These are phyloP conservation scores for Nomada fucata DNA, from an alignment of 2,888 invertebrate genomes.

Conservation along the genomic window DNA sequence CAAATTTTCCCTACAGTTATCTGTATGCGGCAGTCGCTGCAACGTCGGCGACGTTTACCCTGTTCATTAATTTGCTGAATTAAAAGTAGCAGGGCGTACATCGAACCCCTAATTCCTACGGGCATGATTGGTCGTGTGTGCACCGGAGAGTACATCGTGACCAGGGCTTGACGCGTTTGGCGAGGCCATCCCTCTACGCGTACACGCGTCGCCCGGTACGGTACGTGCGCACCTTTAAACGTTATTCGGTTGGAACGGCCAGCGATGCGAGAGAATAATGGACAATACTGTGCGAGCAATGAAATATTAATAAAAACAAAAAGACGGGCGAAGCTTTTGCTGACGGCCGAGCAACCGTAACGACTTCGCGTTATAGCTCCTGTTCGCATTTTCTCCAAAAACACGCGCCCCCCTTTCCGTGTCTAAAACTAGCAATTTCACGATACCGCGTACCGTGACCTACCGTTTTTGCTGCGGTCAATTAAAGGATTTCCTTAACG, in stretches of 20 bases:
- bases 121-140: slow-evolving; percentile 59
- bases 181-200: background rate
- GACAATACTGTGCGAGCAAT: slow-evolving; percentile 73
- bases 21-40: slow-evolving; percentile 55
- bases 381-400: slow-evolving; percentile 4
- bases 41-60: slow-evolving; percentile 49
- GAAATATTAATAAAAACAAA: slow-evolving; percentile 69
- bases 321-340: slow-evolving; percentile 10
- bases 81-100: slow-evolving; percentile 57
- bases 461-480: background rate
- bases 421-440: slow-evolving; percentile 3
- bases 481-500: background rate
- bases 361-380: slow-evolving; percentile 17
- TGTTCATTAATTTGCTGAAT: slow-evolving; percentile 67
- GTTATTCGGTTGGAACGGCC: slow-evolving; percentile 72
- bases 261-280: slow-evolving; percentile 77
- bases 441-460: background rate
- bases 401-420: background rate
- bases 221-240: slow-evolving; percentile 66
- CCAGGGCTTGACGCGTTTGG: slow-evolving; percentile 41
- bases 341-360: slow-evolving; percentile 23
- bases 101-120: slow-evolving; percentile 67
- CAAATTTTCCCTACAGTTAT: slow-evolving; percentile 48
- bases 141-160: slow-evolving; percentile 46
- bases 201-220: background rate